A percentile compares a stretch with the other conserved stretches of the same genome.
phyloP scores from a whole-genome alignment of 2,888 invertebrate species.

The Microctonus hyperodae region DNA sequence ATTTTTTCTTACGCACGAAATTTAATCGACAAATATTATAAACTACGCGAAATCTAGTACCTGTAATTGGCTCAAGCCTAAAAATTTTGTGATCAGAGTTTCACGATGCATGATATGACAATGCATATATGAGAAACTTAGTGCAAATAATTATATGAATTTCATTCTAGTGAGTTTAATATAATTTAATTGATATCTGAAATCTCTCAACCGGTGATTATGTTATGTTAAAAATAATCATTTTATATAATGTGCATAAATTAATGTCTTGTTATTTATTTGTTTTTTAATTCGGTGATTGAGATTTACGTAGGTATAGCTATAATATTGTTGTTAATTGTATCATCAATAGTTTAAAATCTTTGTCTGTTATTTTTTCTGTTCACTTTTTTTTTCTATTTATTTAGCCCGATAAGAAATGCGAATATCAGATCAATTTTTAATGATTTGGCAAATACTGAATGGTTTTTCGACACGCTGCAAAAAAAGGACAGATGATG shows the following conservation, averaged over 20 bases:
- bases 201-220: conserved; percentile 18
- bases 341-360: conserved; percentile 52
- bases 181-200: conserved; percentile 18
- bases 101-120: conserved; percentile 37
- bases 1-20: conserved; percentile 25
- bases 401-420: conserved; percentile 25
- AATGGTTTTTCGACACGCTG: conserved; percentile 33
- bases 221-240: not conserved
- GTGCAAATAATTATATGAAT: conserved; percentile 39
- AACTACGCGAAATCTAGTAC: conserved; percentile 45
- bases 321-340: conserved; percentile 3
- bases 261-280: not conserved
- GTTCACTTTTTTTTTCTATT: conserved; percentile 39
- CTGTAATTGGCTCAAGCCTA: conserved; percentile 47
- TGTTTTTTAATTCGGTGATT: conserved; percentile 17
- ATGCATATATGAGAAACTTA: conserved; percentile 39
- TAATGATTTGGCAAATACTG: not conserved
- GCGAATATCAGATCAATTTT: conserved; percentile 30
- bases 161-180: not conserved
- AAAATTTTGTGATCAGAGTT: conserved; percentile 38
- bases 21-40: conserved; percentile 30
- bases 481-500: conserved; percentile 22
- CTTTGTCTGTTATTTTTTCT: conserved; percentile 36
- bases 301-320: conserved; percentile 23
- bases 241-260: conserved; percentile 8